A percentile compares a stretch with the other conserved stretches of the same genome.
Conservation (phyloP, 2,888 invertebrate species). For the Allolobophora icterica region DNA sequence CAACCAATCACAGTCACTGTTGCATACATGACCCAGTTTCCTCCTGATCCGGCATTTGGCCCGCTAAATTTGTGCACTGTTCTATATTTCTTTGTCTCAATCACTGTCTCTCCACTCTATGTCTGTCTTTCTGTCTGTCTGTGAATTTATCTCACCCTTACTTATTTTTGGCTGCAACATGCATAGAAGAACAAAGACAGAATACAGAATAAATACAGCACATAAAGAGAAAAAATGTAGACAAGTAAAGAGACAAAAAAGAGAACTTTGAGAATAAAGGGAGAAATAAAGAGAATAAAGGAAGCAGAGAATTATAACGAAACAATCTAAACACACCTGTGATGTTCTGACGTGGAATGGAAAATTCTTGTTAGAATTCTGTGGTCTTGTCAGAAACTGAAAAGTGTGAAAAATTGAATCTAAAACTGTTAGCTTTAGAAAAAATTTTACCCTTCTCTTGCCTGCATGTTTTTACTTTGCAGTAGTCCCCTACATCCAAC, state of each 20-base stretch:
- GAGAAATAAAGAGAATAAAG: too few species aligned
- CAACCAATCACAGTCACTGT: background rate
- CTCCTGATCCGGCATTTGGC: background rate
- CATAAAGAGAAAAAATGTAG: too few species aligned
- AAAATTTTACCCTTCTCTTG: background rate
- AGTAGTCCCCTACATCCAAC: background rate
- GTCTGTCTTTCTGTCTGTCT: background rate
- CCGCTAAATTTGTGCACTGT: too few species aligned
- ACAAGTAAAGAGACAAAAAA: background rate
- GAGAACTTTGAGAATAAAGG: too few species aligned
- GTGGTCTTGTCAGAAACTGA: slow-evolving; percentile 76
- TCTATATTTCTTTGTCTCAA: background rate
- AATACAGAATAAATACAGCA: too few species aligned
- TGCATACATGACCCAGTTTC: background rate
- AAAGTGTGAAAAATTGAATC: background rate
- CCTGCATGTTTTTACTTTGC: background rate
- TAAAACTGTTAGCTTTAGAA: background rate
- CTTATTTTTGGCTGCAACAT: background rate
- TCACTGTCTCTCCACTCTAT: background rate
- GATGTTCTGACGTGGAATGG: slow-evolving; percentile 88
- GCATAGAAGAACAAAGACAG: background rate
- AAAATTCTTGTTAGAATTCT: slow-evolving; percentile 85
- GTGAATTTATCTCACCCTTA: background rate
- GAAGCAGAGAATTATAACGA: background rate
- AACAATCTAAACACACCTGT: slow-evolving; percentile 67